These are phyloP conservation scores for Chloroceryle aenea DNA, from an alignment of 2,113 vertebrate species.

Conservation along the genomic window DNA sequence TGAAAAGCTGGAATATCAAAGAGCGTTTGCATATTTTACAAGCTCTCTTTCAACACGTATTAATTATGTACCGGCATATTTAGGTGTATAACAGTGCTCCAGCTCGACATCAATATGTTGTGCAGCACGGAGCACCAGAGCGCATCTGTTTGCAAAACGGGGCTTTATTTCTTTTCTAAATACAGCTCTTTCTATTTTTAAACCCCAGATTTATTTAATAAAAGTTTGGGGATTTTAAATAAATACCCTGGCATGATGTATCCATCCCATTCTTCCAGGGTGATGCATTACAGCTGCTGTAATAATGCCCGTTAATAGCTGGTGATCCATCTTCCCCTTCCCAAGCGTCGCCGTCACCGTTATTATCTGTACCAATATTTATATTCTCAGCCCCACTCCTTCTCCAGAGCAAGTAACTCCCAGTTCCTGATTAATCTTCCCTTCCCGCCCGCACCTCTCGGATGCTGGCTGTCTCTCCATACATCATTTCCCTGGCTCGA, in stretches of 20 bases:
- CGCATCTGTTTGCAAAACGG: neutral
- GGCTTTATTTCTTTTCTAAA: neutral
- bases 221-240: conserved; percentile 49
- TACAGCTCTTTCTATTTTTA: neutral
- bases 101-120: neutral
- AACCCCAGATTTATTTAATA: conserved; percentile 39
- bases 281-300: conserved; percentile 60
- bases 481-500: neutral
- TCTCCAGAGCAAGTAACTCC: neutral
- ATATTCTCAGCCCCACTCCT: conserved; percentile 41
- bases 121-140: neutral
- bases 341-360: neutral
- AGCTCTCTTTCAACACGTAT: conserved; percentile 14
- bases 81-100: neutral
- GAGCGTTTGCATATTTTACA: neutral
- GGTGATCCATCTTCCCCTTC: conserved; percentile 66
- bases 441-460: neutral
- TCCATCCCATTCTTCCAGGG: neutral
- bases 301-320: conserved; percentile 64
- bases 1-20: conserved; percentile 31
- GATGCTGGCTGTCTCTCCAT: neutral
- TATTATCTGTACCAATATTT: conserved; percentile 71
- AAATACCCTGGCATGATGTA: conserved; percentile 21
- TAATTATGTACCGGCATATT: conserved; percentile 43
- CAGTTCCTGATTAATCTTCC: conserved; percentile 35